Base-by-base conservation (phyloP, 53 echinoderm and acorn worm species). In the Crossaster papposus region DNA sequence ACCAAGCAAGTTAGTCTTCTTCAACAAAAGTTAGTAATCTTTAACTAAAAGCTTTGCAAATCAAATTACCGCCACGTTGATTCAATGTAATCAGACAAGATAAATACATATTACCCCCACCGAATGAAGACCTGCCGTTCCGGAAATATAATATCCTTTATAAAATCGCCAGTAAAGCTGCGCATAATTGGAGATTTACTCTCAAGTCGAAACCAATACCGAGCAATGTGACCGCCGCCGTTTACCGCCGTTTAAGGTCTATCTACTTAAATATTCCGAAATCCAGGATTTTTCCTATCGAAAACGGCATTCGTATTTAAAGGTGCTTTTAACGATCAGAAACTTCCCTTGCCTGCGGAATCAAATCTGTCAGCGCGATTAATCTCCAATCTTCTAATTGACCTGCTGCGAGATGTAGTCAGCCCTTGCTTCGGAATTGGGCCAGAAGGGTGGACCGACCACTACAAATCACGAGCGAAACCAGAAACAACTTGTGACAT, bases 401-500 rank as follows among this genome's bases (percentile, higher is more conserved):
- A 26, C 64, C 64, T 36, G 12, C 30, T 34, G 23, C 24, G 29
- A 80, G 30, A 2, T 2, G n/a, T n/a, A n/a, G n/a, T n/a, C n/a
- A n/a, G n/a, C n/a, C n/a, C n/a, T n/a, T n/a, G n/a, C n/a, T n/a
- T n/a, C n/a, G n/a, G 29, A n/a, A 30, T 71, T 12, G 4, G 33
- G 75, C 36, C 75, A 75, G 36, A 37, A n/a, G 14, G 34, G 13
- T 68, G 68, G 78, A 7, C 38, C 6, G 78, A 4, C n/a, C 15
- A 8, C 36, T 18, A 18, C 36, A 13, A 83, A 83, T 64, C 64
- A 35, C n/a, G 30, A 52, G 29, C 31, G 72, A 84, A 84, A 71
- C 54, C 11, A 84, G 84, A 84, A 51, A 22, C 72, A 78, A 84
- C 71, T 28, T 12, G 23, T 33, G 84, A 54, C 54, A 72, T 72